These are phyloP conservation scores for Drosophila niveifrons DNA, from an alignment of 2,888 invertebrate genomes.

Conservation along the genomic window DNA sequence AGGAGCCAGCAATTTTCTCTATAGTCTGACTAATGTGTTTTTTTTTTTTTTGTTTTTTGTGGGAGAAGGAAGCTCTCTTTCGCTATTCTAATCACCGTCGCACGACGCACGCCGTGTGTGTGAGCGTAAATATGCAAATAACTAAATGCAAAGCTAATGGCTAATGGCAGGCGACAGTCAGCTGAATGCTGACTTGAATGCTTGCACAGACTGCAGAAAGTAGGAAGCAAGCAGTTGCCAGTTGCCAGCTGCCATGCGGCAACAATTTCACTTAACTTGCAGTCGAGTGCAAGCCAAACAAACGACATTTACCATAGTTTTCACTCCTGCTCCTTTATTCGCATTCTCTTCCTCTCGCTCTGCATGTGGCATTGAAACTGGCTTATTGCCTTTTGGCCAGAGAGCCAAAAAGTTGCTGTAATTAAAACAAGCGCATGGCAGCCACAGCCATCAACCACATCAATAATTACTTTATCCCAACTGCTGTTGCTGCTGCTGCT, in stretches of 20 bases:
- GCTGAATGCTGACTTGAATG: conserved; percentile 5
- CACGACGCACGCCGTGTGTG: conserved; percentile 57
- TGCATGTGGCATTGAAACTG: not conserved
- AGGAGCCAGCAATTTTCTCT: conserved; percentile 6
- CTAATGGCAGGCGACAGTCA: conserved; percentile 46
- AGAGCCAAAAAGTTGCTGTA: conserved; percentile 53
- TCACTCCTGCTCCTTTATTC: not conserved
- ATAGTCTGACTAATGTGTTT: conserved; percentile 57
- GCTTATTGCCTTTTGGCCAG: conserved; percentile 47
- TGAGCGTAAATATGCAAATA: conserved; percentile 72
- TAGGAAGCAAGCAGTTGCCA: not conserved
- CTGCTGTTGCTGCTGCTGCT: conserved; percentile 1
- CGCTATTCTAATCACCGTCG: conserved; percentile 39
- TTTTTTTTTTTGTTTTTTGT: no score
- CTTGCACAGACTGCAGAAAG: not conserved
- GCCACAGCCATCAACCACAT: conserved; percentile 40
- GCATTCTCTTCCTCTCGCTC: not conserved
- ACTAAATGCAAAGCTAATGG: conserved; percentile 55
- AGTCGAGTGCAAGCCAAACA: conserved; percentile 56
- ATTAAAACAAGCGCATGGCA: conserved; percentile 53
- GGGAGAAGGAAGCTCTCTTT: no score
- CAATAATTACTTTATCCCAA: conserved; percentile 62
- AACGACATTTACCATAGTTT: conserved; percentile 15
- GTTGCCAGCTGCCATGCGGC: conserved; percentile 35
- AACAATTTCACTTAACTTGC: conserved; percentile 47